Conservation (phyloP, 2,797 vertebrate genomes). For the Tarsius wallacei region DNA sequence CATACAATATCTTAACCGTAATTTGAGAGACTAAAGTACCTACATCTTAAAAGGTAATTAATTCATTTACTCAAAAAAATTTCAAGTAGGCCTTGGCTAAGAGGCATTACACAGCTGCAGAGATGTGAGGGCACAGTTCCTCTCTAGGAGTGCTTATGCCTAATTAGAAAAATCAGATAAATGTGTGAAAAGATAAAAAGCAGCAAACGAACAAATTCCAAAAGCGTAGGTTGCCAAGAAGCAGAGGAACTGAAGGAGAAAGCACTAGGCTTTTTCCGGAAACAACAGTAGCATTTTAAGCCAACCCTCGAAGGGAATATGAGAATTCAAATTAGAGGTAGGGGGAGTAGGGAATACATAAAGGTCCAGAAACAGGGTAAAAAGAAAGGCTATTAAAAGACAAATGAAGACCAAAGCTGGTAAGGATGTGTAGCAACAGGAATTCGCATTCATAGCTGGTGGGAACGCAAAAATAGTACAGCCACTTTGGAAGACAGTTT, state of each 20-base stretch:
- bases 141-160: background rate
- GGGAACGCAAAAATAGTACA: background rate
- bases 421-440: background rate
- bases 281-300: background rate
- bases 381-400: background rate
- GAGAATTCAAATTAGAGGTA: background rate
- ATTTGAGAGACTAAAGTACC: slow-evolving; percentile 16
- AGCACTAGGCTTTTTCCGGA: background rate
- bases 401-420: background rate
- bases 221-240: background rate
- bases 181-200: background rate
- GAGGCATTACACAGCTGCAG: background rate
- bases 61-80: slow-evolving; percentile 17
- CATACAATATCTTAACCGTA: background rate
- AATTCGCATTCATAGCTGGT: background rate
- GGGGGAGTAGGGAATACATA: background rate
- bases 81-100: background rate
- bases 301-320: background rate
- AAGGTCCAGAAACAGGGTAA: background rate
- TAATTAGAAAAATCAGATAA: slow-evolving; percentile 45
- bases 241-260: background rate
- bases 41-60: slow-evolving; percentile 54
- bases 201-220: slow-evolving; percentile 43
- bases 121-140: background rate
- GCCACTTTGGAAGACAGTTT: background rate